Percentiles rank a stretch among this genome's conserved stretches.
phyloP scores from a whole-genome alignment of 2,797 vertebrate genomes.

The Coregonus suidteri region DNA sequence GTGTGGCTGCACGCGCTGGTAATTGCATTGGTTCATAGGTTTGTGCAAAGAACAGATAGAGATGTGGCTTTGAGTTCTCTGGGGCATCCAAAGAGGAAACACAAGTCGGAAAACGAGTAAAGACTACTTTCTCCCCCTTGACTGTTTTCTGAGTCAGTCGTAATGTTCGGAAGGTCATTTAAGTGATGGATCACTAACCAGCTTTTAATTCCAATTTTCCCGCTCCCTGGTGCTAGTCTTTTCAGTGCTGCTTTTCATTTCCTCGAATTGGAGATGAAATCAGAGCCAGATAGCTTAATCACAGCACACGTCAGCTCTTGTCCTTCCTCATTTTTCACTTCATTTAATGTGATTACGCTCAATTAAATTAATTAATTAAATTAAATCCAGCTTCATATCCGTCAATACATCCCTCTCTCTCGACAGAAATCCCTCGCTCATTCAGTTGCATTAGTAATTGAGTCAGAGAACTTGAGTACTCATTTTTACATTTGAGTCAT shows the following conservation, averaged over 20 bases:
- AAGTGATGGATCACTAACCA: conserved; percentile 30
- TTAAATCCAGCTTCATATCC: conserved; percentile 11
- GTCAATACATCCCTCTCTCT: not conserved
- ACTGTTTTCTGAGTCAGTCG: not conserved
- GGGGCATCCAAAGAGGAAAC: not conserved
- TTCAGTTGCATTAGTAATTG: not conserved
- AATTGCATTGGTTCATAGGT: not conserved
- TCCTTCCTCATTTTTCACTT: not conserved
- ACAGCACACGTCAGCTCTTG: not conserved
- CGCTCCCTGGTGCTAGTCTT: not conserved
- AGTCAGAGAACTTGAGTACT: not conserved
- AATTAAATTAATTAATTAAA: not conserved
- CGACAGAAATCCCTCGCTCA: too few species aligned
- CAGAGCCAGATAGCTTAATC: not conserved
- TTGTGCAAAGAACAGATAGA: not conserved
- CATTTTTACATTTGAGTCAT: not conserved
- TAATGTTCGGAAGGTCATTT: not conserved
- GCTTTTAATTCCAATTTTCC: not conserved
- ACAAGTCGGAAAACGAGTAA: not conserved
- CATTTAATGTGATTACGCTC: conserved; percentile 4
- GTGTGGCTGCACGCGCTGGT: not conserved
- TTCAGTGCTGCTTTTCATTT: not conserved
- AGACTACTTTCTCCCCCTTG: not conserved
- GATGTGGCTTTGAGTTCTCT: not conserved
- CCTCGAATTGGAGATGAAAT: conserved; percentile 4